Conservation (phyloP, 1,140 invertebrate genomes). For the Colletes latitarsis region DNA sequence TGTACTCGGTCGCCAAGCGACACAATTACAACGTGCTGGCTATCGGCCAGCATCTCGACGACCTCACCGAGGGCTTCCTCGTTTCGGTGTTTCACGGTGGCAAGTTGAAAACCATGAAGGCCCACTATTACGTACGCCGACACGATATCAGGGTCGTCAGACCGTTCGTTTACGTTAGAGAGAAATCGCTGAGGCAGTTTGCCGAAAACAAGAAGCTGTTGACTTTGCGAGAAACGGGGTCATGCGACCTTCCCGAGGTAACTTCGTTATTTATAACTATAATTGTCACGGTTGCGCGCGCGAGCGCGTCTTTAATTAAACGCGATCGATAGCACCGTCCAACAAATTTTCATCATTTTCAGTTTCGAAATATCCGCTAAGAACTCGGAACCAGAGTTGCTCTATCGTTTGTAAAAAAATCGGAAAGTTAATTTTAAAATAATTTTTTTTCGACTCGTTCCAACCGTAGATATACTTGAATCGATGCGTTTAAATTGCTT, state of each 20-base stretch:
- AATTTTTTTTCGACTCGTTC: no score
- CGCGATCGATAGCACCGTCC: constrained; percentile 11
- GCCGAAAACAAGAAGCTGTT: constrained; percentile 86
- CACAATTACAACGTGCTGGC: constrained; percentile 93
- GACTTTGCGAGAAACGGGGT: constrained; percentile 83
- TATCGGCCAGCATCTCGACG: constrained; percentile 93
- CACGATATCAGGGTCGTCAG: constrained; percentile 91
- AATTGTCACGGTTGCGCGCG: neutral
- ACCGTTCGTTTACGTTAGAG: constrained; percentile 93
- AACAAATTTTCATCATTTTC: no score
- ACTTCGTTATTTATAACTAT: constrained; percentile 26
- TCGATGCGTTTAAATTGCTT: no score
- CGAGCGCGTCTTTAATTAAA: constrained; percentile 7
- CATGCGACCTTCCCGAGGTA: constrained; percentile 44
- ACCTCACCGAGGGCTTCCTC: constrained; percentile 91
- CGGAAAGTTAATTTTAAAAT: no score
- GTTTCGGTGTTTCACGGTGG: constrained; percentile 92
- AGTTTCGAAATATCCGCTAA: no score
- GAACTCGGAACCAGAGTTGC: no score
- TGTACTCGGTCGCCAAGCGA: constrained; percentile 88
- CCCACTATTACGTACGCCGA: constrained; percentile 89
- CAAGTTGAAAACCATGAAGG: constrained; percentile 90
- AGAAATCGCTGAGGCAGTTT: constrained; percentile 87
- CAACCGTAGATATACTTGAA: no score
- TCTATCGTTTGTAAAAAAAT: no score